Conservation (phyloP, 2,888 invertebrate genomes). For the Parascotia fuliginaria region DNA sequence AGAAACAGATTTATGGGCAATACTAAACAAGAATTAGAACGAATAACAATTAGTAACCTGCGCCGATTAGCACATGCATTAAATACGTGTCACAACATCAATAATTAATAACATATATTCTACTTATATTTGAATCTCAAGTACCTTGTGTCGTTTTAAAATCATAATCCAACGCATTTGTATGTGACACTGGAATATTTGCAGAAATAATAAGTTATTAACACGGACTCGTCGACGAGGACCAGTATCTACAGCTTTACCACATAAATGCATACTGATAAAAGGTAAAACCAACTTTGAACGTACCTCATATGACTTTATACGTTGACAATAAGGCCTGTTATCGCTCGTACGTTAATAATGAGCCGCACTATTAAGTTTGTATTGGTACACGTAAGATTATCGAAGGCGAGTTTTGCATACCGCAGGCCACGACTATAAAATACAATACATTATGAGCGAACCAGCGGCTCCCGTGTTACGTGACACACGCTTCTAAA, state of each 20-base stretch:
- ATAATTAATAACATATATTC: constrained; percentile 22
- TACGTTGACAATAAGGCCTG: constrained; percentile 37
- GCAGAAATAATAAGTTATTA: constrained; percentile 71
- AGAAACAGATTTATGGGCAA: no score
- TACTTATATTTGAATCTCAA: constrained; percentile 25
- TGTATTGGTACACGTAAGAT: constrained; percentile 65
- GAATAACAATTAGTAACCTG: background rate
- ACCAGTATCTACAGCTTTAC: constrained; percentile 58
- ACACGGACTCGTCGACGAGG: constrained; percentile 56
- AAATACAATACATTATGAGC: constrained; percentile 79
- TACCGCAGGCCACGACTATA: constrained; percentile 77
- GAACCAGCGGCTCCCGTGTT: constrained; percentile 72
- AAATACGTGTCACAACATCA: constrained; percentile 1
- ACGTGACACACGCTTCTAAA: constrained; percentile 69
- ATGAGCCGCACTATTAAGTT: constrained; percentile 55
- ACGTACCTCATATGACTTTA: constrained; percentile 20
- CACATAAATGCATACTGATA: constrained; percentile 51
- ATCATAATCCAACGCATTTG: constrained; percentile 59
- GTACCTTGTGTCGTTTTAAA: constrained; percentile 45
- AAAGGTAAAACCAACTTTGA: constrained; percentile 12
- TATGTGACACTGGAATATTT: constrained; percentile 71
- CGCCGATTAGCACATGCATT: background rate
- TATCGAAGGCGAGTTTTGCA: constrained; percentile 79
- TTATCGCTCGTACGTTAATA: constrained; percentile 32
- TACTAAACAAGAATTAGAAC: no score